A percentile compares a stretch with the other conserved stretches of the same genome.
Conservation (phyloP, 2,113 vertebrate species). For the Macroglossus sobrinus region DNA sequence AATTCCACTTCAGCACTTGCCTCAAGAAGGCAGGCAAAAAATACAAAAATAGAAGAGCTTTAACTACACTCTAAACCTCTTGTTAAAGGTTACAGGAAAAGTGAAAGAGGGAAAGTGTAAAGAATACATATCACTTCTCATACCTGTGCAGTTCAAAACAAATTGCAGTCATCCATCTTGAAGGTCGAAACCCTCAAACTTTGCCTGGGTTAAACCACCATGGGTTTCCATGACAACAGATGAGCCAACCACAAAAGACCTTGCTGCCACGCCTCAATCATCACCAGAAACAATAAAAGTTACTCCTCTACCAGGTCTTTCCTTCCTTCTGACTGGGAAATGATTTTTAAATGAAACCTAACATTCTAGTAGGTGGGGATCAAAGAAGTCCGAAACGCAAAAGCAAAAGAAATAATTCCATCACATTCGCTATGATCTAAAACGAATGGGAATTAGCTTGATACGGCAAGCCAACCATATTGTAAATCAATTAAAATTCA, state of each 20-base stretch:
- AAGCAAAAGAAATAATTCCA: neutral
- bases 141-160: neutral
- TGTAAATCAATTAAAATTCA: neutral
- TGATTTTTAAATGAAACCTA: neutral
- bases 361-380: neutral
- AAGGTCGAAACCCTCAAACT: slow-evolving; percentile 41
- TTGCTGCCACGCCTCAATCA: neutral
- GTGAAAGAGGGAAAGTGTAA: slow-evolving; percentile 1
- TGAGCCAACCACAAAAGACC: neutral
- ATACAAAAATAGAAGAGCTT: neutral
- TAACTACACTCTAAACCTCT: slow-evolving; percentile 42
- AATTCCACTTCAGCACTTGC: slow-evolving; percentile 58
- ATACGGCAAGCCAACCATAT: neutral
- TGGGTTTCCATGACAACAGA: neutral
- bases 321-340: neutral
- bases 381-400: neutral
- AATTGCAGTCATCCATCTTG: slow-evolving; percentile 44
- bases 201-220: neutral
- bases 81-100: neutral
- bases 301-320: neutral
- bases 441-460: neutral
- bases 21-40: slow-evolving; percentile 52
- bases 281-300: neutral
- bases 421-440: neutral
- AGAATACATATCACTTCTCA: neutral